Conservation (phyloP, 2,888 invertebrate genomes). For the Shargacucullia verbasci region DNA sequence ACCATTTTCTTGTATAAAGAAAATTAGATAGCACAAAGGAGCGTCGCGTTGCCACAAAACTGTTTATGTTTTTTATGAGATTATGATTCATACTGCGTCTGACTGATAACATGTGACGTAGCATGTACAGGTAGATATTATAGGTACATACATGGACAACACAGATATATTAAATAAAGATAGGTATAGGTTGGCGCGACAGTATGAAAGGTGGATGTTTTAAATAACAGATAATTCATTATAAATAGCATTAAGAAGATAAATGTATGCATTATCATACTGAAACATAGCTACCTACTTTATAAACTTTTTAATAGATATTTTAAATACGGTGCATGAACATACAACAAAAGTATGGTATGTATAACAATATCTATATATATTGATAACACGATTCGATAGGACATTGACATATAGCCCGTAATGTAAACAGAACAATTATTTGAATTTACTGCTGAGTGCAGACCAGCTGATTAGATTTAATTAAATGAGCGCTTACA, state of each 20-base stretch:
- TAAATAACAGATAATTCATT: conserved; percentile 11
- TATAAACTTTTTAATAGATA: neutral
- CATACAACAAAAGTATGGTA: neutral
- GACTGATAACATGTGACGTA: conserved; percentile 65
- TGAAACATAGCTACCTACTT: neutral
- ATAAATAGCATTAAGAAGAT: conserved; percentile 8
- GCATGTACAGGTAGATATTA: conserved; percentile 45
- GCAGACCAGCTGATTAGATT: conserved; percentile 44
- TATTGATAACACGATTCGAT: conserved; percentile 36
- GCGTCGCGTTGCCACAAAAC: conserved; percentile 32
- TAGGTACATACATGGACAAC: conserved; percentile 16
- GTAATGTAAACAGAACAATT: conserved; percentile 64
- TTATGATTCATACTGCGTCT: conserved; percentile 63
- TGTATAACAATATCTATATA: conserved; percentile 3
- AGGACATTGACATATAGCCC: conserved; percentile 61
- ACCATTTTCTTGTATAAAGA: conserved; percentile 17
- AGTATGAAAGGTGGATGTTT: conserved; percentile 21
- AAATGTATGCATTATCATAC: conserved; percentile 11
- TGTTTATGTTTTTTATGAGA: conserved; percentile 59
- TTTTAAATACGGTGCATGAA: too few species aligned
- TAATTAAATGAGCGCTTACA: conserved; percentile 58
- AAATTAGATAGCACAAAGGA: conserved; percentile 49
- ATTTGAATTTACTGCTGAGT: conserved; percentile 37
- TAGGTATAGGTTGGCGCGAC: neutral
- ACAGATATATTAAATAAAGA: conserved; percentile 17